Conservation (phyloP, 1,140 invertebrate genomes). For the Orussus abietinus region DNA sequence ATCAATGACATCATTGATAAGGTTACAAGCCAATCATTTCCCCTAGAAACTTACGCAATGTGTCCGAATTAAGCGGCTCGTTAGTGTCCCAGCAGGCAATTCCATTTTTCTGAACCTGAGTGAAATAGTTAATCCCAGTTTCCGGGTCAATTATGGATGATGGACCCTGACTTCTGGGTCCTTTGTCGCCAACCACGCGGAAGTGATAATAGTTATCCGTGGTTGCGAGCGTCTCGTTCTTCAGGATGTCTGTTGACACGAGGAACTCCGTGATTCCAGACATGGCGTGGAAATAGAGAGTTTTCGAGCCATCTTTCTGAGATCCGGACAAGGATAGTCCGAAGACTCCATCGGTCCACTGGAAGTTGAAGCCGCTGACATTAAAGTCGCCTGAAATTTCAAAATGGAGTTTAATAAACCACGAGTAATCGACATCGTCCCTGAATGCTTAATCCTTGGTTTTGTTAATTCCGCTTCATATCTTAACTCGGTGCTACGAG, state of each 20-base stretch:
- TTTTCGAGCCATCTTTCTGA: slow-evolving; percentile 58
- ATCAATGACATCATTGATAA: background rate
- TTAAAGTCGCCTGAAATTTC: slow-evolving; percentile 61
- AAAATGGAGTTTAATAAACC: too few species aligned
- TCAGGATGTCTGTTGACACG: slow-evolving; percentile 65
- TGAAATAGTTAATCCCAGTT: slow-evolving; percentile 62
- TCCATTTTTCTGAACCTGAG: slow-evolving; percentile 63
- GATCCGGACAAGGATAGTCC: slow-evolving; percentile 62
- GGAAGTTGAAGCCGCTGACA: slow-evolving; percentile 68
- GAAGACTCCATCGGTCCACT: slow-evolving; percentile 75
- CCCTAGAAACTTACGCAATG: slow-evolving; percentile 36
- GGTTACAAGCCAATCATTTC: slow-evolving; percentile 1
- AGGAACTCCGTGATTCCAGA: slow-evolving; percentile 71
- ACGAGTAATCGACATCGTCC: too few species aligned
- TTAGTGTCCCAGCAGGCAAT: slow-evolving; percentile 69
- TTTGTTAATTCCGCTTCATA: too few species aligned
- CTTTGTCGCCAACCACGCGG: slow-evolving; percentile 59
- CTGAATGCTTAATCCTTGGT: too few species aligned
- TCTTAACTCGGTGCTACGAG: too few species aligned
- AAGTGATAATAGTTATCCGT: slow-evolving; percentile 36
- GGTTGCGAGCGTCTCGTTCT: slow-evolving; percentile 62
- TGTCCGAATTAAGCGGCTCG: slow-evolving; percentile 50
- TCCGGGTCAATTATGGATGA: slow-evolving; percentile 58
- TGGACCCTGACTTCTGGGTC: slow-evolving; percentile 55
- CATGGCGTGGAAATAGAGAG: slow-evolving; percentile 73